A percentile compares a stretch with the other conserved stretches of the same genome.
Evolutionary conservation across 2,797 vertebrate species (phyloP).

Genomic region (Sparidentex hasta): DNA sequence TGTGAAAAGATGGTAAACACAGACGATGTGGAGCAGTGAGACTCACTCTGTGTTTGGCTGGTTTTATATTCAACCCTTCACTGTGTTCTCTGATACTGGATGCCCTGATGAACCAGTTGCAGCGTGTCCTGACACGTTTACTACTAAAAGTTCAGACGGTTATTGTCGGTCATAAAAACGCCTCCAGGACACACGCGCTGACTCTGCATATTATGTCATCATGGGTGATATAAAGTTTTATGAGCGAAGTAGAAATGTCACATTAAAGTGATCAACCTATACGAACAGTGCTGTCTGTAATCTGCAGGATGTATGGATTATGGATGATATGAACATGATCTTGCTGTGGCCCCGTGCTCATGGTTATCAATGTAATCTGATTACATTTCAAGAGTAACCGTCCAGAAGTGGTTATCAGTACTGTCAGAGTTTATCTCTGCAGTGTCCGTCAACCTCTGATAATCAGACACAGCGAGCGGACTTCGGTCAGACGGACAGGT

Average conservation of each 20-base stretch:
- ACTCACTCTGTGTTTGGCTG: fast-evolving
- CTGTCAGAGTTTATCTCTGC: slow-evolving; percentile 55
- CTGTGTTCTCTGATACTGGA: background rate
- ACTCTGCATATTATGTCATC: background rate
- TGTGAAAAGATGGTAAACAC: background rate
- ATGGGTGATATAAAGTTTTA: background rate
- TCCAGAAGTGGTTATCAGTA: slow-evolving; percentile 46
- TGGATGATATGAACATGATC: background rate
- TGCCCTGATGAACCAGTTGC: background rate
- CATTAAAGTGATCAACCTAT: background rate
- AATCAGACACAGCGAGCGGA: slow-evolving; percentile 54
- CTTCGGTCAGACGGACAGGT: slow-evolving; percentile 63
- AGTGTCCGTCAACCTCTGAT: slow-evolving; percentile 21
- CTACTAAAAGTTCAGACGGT: background rate
- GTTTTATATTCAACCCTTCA: background rate
- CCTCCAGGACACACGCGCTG: background rate
- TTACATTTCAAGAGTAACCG: slow-evolving; percentile 7
- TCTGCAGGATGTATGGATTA: too few species aligned
- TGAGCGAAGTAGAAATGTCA: fast-evolving
- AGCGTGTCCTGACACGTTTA: slow-evolving; percentile 4
- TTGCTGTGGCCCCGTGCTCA: background rate
- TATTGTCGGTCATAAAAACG: background rate
- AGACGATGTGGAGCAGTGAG: background rate
- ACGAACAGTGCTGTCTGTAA: background rate
- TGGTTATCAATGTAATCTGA: slow-evolving; percentile 7